Evolutionary conservation across 2,797 vertebrate genomes (phyloP), one percentile per base, ranked within the genome.

Genomic region (Cuculus canorus): DNA sequence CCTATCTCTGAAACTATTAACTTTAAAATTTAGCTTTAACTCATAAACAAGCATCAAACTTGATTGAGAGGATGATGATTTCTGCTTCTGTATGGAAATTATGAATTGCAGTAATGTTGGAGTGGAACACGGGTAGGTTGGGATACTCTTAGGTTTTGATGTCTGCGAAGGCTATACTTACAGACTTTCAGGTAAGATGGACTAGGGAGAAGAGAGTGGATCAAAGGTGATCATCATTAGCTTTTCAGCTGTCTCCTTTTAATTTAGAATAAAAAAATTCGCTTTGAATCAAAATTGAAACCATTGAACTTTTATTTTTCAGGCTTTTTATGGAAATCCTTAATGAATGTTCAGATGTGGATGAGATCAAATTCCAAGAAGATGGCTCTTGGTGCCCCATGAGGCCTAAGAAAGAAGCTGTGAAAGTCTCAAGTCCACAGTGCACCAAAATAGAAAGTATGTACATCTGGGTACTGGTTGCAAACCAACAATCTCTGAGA

Each of bases 311-410:
- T n/a, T 68, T 81, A 18, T 82, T 86, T 97, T 96, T 72, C 91
- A 99, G 99, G 37, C 98, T 99, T 30, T 99, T 99, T 93, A 98
- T 99, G 98, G 99, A 99, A 98, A 99, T 99, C 95, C 98, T 99
- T 90, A 99, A 98, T 81, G 99, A 99, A 97, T 99, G 99, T 97
- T 99, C 99, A 6, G 99, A 99, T 92, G 98, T 99, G 76, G 99
- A 99, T 94, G 99, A 99, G 97, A 99, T 99, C 91, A 99, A 99
- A 97, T 99, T 99, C 96, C 99, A 99, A 90, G 99, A 99, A 95
- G 99, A 99, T 56, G 99, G 99, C 25, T 99, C 99, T 30, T 99
- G 99, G 99, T 99, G 99, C 93, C 99, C 99, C 37, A 99, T 99
- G 99, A 99, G 99, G 97, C 99, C 99, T 92, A 99, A 99, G 98